Base-by-base conservation (phyloP, 1,140 invertebrate species). In the Procambarus virginalis region DNA sequence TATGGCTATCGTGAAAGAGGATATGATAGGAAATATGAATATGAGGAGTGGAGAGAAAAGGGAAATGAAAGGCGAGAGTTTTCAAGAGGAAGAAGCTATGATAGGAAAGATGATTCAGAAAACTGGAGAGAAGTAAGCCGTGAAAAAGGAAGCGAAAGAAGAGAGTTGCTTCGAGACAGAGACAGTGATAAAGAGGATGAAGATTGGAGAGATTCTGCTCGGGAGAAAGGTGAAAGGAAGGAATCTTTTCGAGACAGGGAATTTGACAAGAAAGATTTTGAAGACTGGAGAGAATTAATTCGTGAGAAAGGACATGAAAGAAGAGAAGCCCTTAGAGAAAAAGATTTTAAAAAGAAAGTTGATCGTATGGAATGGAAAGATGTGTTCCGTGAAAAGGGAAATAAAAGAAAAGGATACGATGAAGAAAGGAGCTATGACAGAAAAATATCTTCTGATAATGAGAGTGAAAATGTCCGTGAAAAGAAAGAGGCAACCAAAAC, bases 1-100 rank as follows among this genome's bases (percentile, higher is more conserved):
- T 55, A 84, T 70, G 82, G 22, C 51, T 34, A 58, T 73, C 68
- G 79, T 12, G 79, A 81, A 6, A 81, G 79, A 60, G 79, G 79
- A 60, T 51, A 51, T 17, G 49, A 81, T 22, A 55, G 79, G 79
- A 58, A 81, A 58, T 14, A 34, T 49, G 49, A 51, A 12, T 20
- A n/a, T 20, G 79, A 81, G 14, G 79, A 81, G 20, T 81, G 79
- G 79, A 51, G 51, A 34, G 79, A 81, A 81, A 58, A 55, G 48
- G 82, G 68, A 84, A 46, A 51, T 34, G 82, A 84, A 6, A 70
- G 82, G 20, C 60, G 82, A 75, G 79, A 81, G 14, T 55, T 17
- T 51, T 73, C 6, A 8, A 14, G 68, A 73, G 22, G 68, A 2
- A 73, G 68, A 73, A 73, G 22, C 22, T 80, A 58, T 22, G 78